Evolutionary conservation across 2,113 vertebrate species (phyloP), one percentile per base, ranked within the genome.

Genomic region (Scytalopus superciliaris): DNA sequence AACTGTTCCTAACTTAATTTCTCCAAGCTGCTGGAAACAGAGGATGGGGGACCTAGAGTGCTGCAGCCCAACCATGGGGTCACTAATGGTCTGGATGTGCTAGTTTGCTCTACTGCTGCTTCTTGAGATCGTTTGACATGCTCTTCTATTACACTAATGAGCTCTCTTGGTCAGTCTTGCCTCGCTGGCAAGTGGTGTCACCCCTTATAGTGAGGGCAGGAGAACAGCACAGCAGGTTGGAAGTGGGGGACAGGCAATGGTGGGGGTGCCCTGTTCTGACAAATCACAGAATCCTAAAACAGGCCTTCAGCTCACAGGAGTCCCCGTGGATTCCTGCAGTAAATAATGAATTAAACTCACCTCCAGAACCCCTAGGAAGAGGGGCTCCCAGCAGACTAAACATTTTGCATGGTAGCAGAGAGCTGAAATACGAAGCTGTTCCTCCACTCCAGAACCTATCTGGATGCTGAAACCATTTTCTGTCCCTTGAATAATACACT

Each of bases 1-100:
- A 95, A 73, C 56, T 64, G n/a, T 66, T 92, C 72, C 70, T 87
- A 64, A 93, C 93, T 94, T 64, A 92, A 97, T 95, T 78, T 94
- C 92, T 70, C 72, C 35, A 44, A 91, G 89, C 83, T 91, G 83
- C 62, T 96, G 92, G 88, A 94, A 95, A 96, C 31, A 44, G 59
- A 90, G 79, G 75, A 91, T 22, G 21, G 73, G 27, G 47, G 70
- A 67, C 74, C 75, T 5, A 1, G 81, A 6, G 0, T 6, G 37
- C 60, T 67, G 45, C 85, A 91, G 69, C 45, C 68, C 62, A 39
- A 17, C 1, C 2, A 83, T 19, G 35, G 47, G 31, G 14, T 66
- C 63, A 63, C 27, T 56, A n/a, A 57, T 4, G 19, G 52, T 66
- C 49, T 59, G 55, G 28, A 37, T 23, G 14, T 2, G 2, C 13